Percentiles rank a stretch among this genome's conserved stretches.
These are phyloP conservation scores for Gymnodraco acuticeps DNA, from an alignment of 2,797 vertebrate genomes.

Conservation along the genomic window DNA sequence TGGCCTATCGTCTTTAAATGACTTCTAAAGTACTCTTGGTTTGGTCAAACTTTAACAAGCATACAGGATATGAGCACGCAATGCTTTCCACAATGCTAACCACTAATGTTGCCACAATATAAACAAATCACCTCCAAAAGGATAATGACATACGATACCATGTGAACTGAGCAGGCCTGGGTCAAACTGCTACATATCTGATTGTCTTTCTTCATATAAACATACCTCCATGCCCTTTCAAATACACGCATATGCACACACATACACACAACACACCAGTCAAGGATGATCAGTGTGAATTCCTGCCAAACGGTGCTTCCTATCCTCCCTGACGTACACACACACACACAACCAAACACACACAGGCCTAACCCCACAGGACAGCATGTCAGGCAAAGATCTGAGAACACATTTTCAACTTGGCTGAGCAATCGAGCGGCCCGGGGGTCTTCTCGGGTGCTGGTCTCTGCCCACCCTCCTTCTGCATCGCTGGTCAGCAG, in stretches of 20 bases:
- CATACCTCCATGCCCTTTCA: conserved; percentile 50
- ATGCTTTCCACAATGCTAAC: conserved; percentile 5
- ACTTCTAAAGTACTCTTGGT: not conserved
- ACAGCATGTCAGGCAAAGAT: conserved; percentile 83
- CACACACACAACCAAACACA: conserved; percentile 37
- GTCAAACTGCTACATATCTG: conserved; percentile 46
- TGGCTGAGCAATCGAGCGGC: conserved; percentile 85
- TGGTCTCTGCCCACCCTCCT: conserved; percentile 78
- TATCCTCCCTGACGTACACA: conserved; percentile 47
- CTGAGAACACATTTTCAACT: conserved; percentile 88
- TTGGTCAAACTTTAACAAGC: not conserved
- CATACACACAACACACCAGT: conserved; percentile 51
- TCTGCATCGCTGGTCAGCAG: conserved; percentile 66
- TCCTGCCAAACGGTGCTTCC: conserved; percentile 63
- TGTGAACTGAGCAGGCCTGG: conserved; percentile 12
- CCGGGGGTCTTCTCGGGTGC: conserved; percentile 75
- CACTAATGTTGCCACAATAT: not conserved
- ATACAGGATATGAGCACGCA: not conserved
- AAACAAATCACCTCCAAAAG: conserved; percentile 14
- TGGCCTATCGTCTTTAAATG: not conserved
- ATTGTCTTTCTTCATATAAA: conserved; percentile 38
- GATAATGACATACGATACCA: not conserved
- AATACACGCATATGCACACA: conserved; percentile 34
- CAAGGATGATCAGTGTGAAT: conserved; percentile 74
- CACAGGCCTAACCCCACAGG: conserved; percentile 68